phyloP scores from a whole-genome alignment of 2,797 vertebrate species.

The Antrozous pallidus region DNA sequence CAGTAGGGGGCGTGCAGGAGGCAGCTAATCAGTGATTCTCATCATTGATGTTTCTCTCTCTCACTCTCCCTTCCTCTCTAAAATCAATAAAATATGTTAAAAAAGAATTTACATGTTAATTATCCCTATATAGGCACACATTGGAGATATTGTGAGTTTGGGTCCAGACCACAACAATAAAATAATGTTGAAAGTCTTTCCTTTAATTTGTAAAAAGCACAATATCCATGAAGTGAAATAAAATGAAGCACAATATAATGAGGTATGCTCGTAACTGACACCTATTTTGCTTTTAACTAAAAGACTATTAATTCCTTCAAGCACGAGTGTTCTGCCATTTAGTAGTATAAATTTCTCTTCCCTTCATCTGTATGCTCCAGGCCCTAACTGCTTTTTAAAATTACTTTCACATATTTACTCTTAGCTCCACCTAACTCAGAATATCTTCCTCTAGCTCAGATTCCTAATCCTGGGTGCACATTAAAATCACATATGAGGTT shows the following conservation, averaged over 20 bases:
- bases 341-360: background rate
- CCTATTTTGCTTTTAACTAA: background rate
- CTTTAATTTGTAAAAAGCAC: background rate
- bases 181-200: background rate
- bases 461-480: background rate
- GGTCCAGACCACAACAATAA: background rate
- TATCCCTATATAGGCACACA: background rate
- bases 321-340: background rate
- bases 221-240: background rate
- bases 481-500: background rate
- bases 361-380: background rate
- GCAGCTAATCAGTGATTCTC: too few relatives aligned
- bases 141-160: background rate
- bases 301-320: background rate
- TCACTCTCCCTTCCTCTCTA: too few relatives aligned
- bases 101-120: background rate
- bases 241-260: background rate
- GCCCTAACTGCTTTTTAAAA: background rate
- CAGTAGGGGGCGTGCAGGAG: too few relatives aligned
- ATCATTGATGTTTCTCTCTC: too few relatives aligned
- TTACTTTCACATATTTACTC: background rate
- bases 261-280: background rate
- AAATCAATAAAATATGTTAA: too few relatives aligned
- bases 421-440: background rate
- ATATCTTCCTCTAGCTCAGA: background rate